Conservation (phyloP, 2,797 vertebrate species). For the Leucoraja ocellata region DNA sequence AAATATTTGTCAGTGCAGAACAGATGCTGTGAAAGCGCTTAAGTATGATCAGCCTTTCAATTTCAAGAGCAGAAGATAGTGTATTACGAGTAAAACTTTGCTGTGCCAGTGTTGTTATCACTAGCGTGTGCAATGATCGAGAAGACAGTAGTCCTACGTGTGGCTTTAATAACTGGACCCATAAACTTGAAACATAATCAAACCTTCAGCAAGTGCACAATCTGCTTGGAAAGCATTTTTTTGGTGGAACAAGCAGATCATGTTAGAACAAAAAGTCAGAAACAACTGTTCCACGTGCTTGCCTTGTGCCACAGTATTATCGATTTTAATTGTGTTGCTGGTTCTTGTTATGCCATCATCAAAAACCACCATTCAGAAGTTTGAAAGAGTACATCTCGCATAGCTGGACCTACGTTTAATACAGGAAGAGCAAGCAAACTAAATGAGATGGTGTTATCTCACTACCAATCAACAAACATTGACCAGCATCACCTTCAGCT, state of each 20-base stretch:
- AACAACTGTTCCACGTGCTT: constrained; percentile 21
- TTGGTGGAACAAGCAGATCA: not conserved
- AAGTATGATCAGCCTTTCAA: not conserved
- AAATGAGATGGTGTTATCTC: constrained; percentile 19
- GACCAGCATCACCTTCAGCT: not conserved
- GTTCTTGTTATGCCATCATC: not conserved
- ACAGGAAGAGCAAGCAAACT: constrained; percentile 2
- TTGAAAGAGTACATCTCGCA: not conserved
- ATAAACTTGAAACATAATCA: constrained; percentile 1
- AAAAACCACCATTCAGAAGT: not conserved
- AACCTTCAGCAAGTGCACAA: not conserved
- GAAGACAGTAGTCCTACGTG: not conserved
- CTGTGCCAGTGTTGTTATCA: constrained; percentile 3
- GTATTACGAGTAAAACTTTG: constrained; percentile 8
- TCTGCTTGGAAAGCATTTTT: constrained; percentile 31
- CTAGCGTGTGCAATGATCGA: constrained; percentile 1
- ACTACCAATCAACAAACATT: not conserved
- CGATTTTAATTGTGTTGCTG: constrained; percentile 24
- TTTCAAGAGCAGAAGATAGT: constrained; percentile 10
- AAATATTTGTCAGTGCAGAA: constrained; percentile 8
- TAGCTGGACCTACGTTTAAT: not conserved
- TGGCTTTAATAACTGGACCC: constrained; percentile 19
- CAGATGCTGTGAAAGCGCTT: constrained; percentile 29
- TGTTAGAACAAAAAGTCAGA: not conserved
- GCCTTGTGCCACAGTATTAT: constrained; percentile 27